phyloP scores from a whole-genome alignment of 2,797 vertebrate genomes.

The Crypturellus tataupa region DNA sequence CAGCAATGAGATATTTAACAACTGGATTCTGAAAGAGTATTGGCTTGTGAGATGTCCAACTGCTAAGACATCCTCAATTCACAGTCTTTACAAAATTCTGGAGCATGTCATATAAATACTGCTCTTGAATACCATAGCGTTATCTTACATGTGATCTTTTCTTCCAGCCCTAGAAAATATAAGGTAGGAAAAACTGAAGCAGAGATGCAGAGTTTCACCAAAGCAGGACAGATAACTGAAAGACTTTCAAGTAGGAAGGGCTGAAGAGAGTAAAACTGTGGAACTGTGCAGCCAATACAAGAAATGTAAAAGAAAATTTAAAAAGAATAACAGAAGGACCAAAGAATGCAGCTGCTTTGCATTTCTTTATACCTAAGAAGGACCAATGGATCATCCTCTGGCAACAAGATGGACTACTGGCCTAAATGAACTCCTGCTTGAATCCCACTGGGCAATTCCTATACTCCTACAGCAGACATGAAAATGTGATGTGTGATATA shows the following conservation, averaged over 20 bases:
- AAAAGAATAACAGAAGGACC: background rate
- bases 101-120: background rate
- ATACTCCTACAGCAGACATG: background rate
- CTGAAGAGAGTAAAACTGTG: background rate
- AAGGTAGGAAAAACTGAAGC: background rate
- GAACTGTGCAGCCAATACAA: background rate
- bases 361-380: background rate
- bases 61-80: background rate
- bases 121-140: background rate
- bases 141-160: background rate
- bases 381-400: background rate
- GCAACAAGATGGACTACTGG: background rate
- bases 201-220: background rate
- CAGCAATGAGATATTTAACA: background rate
- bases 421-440: constrained; percentile 43
- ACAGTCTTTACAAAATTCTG: background rate
- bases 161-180: background rate
- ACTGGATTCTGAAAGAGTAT: background rate
- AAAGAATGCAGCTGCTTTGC: background rate
- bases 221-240: background rate
- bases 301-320: background rate
- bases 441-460: background rate
- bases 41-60: background rate
- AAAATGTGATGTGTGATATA: constrained; percentile 42
- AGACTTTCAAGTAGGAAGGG: background rate